phyloP scores from a whole-genome alignment of 1,140 invertebrate genomes.

The Zaprionus gabonicus region DNA sequence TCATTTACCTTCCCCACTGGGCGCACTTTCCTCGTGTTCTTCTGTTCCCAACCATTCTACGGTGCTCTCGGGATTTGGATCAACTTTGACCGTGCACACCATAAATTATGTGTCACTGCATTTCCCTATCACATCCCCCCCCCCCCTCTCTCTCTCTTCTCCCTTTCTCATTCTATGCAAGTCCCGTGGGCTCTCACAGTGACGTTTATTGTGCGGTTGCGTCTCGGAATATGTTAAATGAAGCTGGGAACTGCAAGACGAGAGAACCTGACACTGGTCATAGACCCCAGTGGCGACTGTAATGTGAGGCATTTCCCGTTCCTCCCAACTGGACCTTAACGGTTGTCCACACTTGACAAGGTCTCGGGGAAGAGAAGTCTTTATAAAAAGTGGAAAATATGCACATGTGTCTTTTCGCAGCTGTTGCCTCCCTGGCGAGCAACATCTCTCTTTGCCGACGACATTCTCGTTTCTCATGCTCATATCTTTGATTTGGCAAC shows the following conservation, averaged over 20 bases:
- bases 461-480: conserved; percentile 3
- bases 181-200: conserved; percentile 64
- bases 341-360: too few relatives aligned
- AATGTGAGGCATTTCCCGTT: background rate
- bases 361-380: background rate
- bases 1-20: conserved; percentile 8
- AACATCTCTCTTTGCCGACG: conserved; percentile 12
- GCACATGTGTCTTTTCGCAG: conserved; percentile 9
- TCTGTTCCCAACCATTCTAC: conserved; percentile 46
- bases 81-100: conserved; percentile 77
- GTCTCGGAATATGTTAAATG: conserved; percentile 65
- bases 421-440: conserved; percentile 31
- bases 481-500: conserved; percentile 56
- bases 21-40: conserved; percentile 8
- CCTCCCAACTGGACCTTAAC: background rate
- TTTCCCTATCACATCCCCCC: conserved; percentile 62
- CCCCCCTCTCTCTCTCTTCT: conserved; percentile 8
- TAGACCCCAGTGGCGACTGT: background rate
- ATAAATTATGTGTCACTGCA: conserved; percentile 66
- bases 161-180: conserved; percentile 1
- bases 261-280: conserved; percentile 10
- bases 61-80: conserved; percentile 74
- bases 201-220: conserved; percentile 79
- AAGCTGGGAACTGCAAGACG: conserved; percentile 37
- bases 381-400: conserved; percentile 15